Evolutionary conservation across 2,113 vertebrate genomes (phyloP).

Genomic region (Phaethon lepturus): DNA sequence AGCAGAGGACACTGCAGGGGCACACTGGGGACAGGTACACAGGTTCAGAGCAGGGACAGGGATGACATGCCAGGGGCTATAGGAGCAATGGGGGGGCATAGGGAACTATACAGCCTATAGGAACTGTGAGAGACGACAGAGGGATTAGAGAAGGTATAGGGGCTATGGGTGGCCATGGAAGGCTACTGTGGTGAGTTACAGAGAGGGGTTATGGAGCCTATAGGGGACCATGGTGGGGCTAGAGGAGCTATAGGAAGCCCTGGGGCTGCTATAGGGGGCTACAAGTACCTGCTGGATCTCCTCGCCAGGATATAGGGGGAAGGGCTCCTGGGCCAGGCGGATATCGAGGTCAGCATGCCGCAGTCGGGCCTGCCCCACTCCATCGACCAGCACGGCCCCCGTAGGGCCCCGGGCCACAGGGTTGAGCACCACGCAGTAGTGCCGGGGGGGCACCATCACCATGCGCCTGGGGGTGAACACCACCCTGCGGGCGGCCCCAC

Average conservation of each 20-base stretch:
- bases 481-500: slow-evolving; percentile 69
- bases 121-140: not conserved
- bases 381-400: slow-evolving; percentile 73
- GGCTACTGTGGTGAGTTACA: not conserved
- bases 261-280: not conserved
- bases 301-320: not conserved
- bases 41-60: not conserved
- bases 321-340: not conserved
- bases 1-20: not conserved
- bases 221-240: not conserved
- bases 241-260: not conserved
- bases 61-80: not conserved
- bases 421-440: slow-evolving; percentile 87
- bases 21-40: not conserved
- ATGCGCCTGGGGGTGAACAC: slow-evolving; percentile 81
- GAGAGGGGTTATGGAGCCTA: not conserved
- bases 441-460: slow-evolving; percentile 87
- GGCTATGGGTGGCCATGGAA: not conserved
- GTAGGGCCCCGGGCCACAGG: slow-evolving; percentile 77
- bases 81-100: no score
- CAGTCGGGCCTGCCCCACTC: slow-evolving; percentile 85
- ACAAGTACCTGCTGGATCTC: not conserved
- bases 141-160: not conserved
- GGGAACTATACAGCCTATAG: not conserved
- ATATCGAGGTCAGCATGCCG: slow-evolving; percentile 72